Percentiles rank a stretch among this genome's conserved stretches.
Conservation (phyloP, 2,888 invertebrate species). For the Melanotus villosus region DNA sequence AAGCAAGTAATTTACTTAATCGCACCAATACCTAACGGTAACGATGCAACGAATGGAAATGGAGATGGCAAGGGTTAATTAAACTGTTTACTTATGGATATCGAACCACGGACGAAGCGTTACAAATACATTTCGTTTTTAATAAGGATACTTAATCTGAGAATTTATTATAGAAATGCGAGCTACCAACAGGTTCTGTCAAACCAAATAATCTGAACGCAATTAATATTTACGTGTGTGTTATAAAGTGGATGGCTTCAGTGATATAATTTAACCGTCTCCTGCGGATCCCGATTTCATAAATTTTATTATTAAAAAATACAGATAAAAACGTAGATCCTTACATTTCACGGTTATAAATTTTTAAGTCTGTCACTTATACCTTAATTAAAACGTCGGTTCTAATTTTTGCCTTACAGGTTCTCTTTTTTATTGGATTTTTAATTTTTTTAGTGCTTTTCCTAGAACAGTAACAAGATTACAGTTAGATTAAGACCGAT, state of each 20-base stretch:
- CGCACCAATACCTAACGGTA: not conserved
- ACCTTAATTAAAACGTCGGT: conserved; percentile 14
- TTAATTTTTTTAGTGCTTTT: not conserved
- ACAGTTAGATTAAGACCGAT: too few relatives aligned
- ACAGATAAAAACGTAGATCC: not conserved
- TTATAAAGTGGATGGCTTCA: conserved; percentile 1
- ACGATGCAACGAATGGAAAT: not conserved
- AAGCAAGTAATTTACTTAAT: not conserved
- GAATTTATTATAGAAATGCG: conserved; percentile 9
- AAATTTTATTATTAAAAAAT: conserved; percentile 10
- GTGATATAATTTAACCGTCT: conserved; percentile 10
- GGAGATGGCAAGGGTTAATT: not conserved
- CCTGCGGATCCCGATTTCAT: not conserved
- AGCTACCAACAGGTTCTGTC: conserved; percentile 18
- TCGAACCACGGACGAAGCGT: not conserved
- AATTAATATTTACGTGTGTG: conserved; percentile 5
- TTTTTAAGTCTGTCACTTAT: not conserved
- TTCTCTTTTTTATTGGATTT: not conserved
- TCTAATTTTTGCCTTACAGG: not conserved
- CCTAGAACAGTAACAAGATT: too few relatives aligned
- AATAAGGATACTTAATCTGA: not conserved
- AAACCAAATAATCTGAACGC: conserved; percentile 7
- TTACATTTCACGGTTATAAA: conserved; percentile 1
- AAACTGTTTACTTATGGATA: not conserved
- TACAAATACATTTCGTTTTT: not conserved